Percentiles rank a stretch among this genome's conserved stretches.
Conservation (phyloP, 2,113 vertebrate genomes). For the Suricata suricatta region DNA sequence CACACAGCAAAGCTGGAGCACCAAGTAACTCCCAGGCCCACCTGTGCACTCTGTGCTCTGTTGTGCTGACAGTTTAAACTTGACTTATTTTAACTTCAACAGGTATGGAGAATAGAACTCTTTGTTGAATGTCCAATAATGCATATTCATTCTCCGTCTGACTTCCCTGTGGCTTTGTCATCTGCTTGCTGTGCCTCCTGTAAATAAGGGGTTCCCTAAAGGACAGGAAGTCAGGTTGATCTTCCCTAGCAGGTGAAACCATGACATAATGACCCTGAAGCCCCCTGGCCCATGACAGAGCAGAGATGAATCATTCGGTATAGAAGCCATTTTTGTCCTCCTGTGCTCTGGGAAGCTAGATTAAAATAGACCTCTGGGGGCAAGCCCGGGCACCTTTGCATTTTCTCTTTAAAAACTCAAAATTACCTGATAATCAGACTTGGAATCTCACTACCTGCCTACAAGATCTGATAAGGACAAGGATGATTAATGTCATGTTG, state of each 20-base stretch:
- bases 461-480: background rate
- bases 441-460: background rate
- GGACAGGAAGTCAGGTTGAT: background rate
- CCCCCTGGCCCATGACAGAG: background rate
- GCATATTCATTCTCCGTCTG: background rate
- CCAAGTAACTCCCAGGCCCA: background rate
- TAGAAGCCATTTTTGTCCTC: background rate
- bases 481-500: background rate
- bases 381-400: background rate
- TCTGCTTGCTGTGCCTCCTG: background rate
- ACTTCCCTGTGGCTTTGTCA: background rate
- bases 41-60: background rate
- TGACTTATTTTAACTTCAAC: background rate
- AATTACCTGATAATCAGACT: background rate
- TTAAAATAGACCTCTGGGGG: background rate
- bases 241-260: background rate
- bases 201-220: background rate
- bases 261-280: background rate
- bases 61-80: background rate
- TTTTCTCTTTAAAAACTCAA: constrained; percentile 27
- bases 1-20: background rate
- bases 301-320: background rate
- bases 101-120: background rate
- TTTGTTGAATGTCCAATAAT: background rate
- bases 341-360: background rate